A percentile compares a stretch with the other conserved stretches of the same genome.
Conservation (phyloP, 2,888 invertebrate species). For the Sinotaia quadrata region DNA sequence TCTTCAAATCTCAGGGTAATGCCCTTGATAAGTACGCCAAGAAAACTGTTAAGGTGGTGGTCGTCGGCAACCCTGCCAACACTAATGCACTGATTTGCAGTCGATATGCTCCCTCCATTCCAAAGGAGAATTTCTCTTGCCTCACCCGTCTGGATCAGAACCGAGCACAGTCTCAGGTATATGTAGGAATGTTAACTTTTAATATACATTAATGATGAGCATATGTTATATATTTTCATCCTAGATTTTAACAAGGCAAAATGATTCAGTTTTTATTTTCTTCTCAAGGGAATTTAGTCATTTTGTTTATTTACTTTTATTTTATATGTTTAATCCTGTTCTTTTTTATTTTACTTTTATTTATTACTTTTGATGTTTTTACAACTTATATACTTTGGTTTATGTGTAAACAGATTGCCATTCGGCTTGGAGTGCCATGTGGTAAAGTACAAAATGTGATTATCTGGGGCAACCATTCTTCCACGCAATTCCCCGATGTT, state of each 20-base stretch:
- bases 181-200: background rate
- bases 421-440: conserved; percentile 71
- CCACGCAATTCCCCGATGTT: conserved; percentile 97
- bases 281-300: too few relatives aligned
- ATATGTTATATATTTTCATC: too few relatives aligned
- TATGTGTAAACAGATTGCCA: conserved; percentile 71
- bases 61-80: conserved; percentile 99
- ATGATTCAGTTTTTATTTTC: too few relatives aligned
- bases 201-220: too few relatives aligned
- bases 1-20: conserved; percentile 96
- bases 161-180: conserved; percentile 88
- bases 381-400: background rate
- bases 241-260: too few relatives aligned
- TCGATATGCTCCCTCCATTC: conserved; percentile 92
- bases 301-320: too few relatives aligned
- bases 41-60: conserved; percentile 93
- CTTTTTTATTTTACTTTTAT: background rate
- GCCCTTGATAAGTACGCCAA: conserved; percentile 91
- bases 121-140: conserved; percentile 95
- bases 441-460: conserved; percentile 89
- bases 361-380: background rate
- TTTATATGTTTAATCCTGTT: too few relatives aligned
- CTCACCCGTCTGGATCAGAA: conserved; percentile 99
- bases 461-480: conserved; percentile 99
- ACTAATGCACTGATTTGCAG: conserved; percentile 97